phyloP scores from a whole-genome alignment of 2,888 invertebrate species.

The Leucozona laternaria region DNA sequence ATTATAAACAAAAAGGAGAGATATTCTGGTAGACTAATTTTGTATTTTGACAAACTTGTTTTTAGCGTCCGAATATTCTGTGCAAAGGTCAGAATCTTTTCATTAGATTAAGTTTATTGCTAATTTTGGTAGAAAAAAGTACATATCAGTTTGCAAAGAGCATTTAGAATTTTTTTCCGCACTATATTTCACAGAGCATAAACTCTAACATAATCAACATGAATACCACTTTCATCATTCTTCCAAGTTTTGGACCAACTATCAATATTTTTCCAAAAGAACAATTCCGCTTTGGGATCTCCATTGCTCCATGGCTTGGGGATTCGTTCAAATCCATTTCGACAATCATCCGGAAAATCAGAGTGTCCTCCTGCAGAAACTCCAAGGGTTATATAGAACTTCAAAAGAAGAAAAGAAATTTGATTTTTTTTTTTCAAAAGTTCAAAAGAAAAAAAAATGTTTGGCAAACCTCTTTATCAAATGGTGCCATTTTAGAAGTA shows the following conservation, averaged over 20 bases:
- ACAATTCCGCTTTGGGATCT: constrained; percentile 87
- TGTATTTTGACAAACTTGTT: no score
- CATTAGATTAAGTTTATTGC: no score
- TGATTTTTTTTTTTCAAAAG: not conserved
- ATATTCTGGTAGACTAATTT: no score
- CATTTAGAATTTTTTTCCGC: not conserved
- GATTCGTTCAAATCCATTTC: constrained; percentile 60
- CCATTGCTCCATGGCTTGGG: constrained; percentile 91
- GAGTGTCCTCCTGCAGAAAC: constrained; percentile 91
- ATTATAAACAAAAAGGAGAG: no score
- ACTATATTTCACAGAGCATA: constrained; percentile 78
- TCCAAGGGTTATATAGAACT: constrained; percentile 92
- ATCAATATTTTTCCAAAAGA: constrained; percentile 88
- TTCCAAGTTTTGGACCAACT: constrained; percentile 90
- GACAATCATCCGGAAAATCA: constrained; percentile 87
- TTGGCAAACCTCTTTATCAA: constrained; percentile 87
- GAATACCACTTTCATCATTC: constrained; percentile 83
- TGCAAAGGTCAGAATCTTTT: no score
- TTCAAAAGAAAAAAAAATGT: not conserved
- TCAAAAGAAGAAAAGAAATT: constrained; percentile 45
- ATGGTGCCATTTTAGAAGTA: constrained; percentile 87
- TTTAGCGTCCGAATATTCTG: no score
- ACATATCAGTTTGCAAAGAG: not conserved
- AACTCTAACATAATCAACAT: constrained; percentile 82
- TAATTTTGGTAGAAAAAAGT: no score